phyloP scores from a whole-genome alignment of 2,113 vertebrate species.

The Aspiorhynchus laticeps region DNA sequence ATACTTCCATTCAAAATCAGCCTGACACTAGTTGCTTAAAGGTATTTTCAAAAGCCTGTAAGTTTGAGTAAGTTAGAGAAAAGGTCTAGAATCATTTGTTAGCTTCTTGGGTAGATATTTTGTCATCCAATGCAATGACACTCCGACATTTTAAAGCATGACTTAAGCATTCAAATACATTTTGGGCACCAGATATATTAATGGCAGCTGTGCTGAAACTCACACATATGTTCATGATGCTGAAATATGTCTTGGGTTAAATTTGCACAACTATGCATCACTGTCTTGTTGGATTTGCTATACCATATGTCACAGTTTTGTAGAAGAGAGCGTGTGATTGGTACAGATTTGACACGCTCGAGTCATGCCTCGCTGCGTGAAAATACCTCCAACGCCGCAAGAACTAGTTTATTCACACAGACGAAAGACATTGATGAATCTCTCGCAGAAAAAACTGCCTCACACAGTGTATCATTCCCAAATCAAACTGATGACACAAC shows the following conservation, averaged over 20 bases:
- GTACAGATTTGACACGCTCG: conserved; percentile 9
- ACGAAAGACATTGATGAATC: conserved; percentile 27
- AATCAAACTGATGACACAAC: conserved; percentile 33
- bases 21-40: background rate
- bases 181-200: background rate
- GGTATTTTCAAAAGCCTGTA: background rate
- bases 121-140: background rate
- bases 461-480: conserved; percentile 25
- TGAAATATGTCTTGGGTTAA: background rate
- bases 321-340: conserved; percentile 2
- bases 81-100: background rate
- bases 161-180: background rate
- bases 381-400: background rate
- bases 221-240: background rate
- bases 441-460: conserved; percentile 2
- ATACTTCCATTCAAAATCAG: background rate
- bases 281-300: conserved; percentile 27
- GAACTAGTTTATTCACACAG: conserved; percentile 26
- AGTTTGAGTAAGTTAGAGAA: background rate
- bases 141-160: background rate
- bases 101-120: background rate
- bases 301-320: background rate
- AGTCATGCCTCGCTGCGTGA: conserved; percentile 15
- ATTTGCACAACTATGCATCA: conserved; percentile 2
- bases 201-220: background rate